Percentiles rank a stretch among this genome's conserved stretches.
Evolutionary conservation across 1,140 invertebrate genomes (phyloP).

Genomic region (Drosophila setifemur): DNA sequence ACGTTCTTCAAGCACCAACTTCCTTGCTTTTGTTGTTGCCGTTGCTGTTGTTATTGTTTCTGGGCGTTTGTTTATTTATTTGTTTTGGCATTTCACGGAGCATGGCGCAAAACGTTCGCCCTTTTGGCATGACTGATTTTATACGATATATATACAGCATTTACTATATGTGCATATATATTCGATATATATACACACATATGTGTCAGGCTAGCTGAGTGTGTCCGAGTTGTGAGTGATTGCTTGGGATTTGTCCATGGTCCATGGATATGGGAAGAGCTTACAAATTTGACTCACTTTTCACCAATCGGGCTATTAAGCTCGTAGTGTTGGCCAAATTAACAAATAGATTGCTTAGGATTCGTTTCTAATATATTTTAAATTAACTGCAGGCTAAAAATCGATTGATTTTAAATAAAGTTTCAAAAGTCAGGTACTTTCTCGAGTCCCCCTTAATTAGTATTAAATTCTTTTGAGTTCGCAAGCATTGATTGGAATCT

Average conservation of each 20-base stretch:
- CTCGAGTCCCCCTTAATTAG: too few species aligned
- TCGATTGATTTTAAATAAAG: too few species aligned
- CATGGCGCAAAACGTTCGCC: slow-evolving; percentile 53
- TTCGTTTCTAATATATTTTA: too few species aligned
- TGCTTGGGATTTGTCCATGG: slow-evolving; percentile 58
- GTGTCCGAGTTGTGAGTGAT: slow-evolving; percentile 4
- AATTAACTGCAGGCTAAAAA: too few species aligned
- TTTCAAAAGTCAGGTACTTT: too few species aligned
- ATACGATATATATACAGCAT: slow-evolving; percentile 33
- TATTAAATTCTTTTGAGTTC: too few species aligned
- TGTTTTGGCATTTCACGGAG: slow-evolving; percentile 69
- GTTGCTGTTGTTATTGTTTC: slow-evolving; percentile 45
- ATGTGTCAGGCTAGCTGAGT: not conserved
- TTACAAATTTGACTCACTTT: slow-evolving; percentile 70
- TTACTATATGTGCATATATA: slow-evolving; percentile 1
- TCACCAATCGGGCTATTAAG: slow-evolving; percentile 47
- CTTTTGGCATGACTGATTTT: slow-evolving; percentile 78
- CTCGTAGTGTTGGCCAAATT: slow-evolving; percentile 13
- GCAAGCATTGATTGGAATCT: not conserved
- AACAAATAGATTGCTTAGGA: slow-evolving; percentile 15
- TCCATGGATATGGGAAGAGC: slow-evolving; percentile 41
- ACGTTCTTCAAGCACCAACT: slow-evolving; percentile 53
- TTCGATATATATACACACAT: not conserved
- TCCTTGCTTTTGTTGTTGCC: not conserved
- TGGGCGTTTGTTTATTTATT: slow-evolving; percentile 66